A percentile compares a stretch with the other conserved stretches of the same genome.
phyloP scores from a whole-genome alignment of 2,113 vertebrate species.

The Galeopterus variegatus region DNA sequence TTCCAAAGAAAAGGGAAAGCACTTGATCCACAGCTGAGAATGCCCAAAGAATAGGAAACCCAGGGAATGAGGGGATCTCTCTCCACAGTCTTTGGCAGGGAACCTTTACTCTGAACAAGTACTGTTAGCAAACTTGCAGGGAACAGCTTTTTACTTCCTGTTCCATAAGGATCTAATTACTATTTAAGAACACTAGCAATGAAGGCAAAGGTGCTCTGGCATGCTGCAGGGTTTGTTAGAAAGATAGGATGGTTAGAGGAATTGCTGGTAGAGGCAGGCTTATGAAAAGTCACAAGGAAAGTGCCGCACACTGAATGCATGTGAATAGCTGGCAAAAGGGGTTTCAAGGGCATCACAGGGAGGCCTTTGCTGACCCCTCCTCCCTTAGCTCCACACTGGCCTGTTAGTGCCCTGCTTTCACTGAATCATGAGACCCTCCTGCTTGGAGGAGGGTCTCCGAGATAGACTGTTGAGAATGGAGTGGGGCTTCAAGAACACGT shows the following conservation, averaged over 20 bases:
- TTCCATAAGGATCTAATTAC: neutral
- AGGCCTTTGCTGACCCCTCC: neutral
- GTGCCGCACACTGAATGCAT: too few species aligned
- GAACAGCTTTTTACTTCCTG: neutral
- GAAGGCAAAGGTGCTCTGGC: neutral
- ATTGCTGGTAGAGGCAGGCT: neutral
- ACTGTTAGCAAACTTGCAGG: neutral
- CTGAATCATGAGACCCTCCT: neutral
- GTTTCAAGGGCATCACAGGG: too few species aligned
- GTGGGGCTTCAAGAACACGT: neutral
- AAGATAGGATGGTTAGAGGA: neutral
- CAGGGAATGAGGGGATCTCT: fast-evolving
- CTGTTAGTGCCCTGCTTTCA: neutral
- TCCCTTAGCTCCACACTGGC: neutral
- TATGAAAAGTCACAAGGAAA: neutral
- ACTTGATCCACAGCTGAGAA: neutral
- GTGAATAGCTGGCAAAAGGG: neutral
- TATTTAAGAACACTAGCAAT: neutral
- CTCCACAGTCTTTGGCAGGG: neutral
- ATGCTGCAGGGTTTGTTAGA: neutral
- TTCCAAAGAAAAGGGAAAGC: neutral
- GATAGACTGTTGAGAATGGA: neutral
- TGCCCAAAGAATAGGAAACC: neutral
- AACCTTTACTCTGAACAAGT: neutral
- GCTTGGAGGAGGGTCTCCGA: neutral